Percentiles rank a stretch among this genome's conserved stretches.
Evolutionary conservation across 2,113 vertebrate genomes (phyloP).

Genomic region (Aegotheles bennettii): DNA sequence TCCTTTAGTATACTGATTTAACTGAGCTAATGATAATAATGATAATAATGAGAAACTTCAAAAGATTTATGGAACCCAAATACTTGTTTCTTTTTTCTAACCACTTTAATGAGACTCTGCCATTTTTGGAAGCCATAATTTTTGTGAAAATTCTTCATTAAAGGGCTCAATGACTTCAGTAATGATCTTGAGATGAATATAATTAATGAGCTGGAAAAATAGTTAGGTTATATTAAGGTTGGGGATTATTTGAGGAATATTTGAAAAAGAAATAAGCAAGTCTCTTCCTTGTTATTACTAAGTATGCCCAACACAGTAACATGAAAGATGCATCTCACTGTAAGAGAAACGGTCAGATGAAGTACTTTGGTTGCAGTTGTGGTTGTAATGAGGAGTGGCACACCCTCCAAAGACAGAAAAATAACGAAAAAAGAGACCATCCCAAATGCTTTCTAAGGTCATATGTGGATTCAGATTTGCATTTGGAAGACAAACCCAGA

Average conservation of each 20-base stretch:
- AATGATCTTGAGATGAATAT: not conserved
- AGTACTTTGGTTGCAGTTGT: not conserved
- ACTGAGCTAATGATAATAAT: not conserved
- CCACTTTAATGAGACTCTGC: not conserved
- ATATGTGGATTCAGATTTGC: not conserved
- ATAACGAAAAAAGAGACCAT: not conserved
- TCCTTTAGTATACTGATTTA: not conserved
- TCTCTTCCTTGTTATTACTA: not conserved
- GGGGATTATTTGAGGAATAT: not conserved
- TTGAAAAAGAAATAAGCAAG: not conserved
- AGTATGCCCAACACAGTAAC: not conserved
- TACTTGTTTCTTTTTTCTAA: not conserved
- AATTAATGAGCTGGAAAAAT: not conserved
- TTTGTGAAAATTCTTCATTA: not conserved
- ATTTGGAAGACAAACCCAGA: not conserved
- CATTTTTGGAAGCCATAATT: not conserved
- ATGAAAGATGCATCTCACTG: not conserved
- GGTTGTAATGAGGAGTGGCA: not conserved
- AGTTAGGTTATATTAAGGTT: not conserved
- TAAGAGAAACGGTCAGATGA: not conserved
- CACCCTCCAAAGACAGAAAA: not conserved
- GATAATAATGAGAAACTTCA: not conserved
- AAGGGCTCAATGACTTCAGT: not conserved
- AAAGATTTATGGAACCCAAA: not conserved
- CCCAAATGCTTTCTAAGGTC: conserved; percentile 23